Conservation (phyloP, 2,888 invertebrate genomes). For the Harpalus rubripes region DNA sequence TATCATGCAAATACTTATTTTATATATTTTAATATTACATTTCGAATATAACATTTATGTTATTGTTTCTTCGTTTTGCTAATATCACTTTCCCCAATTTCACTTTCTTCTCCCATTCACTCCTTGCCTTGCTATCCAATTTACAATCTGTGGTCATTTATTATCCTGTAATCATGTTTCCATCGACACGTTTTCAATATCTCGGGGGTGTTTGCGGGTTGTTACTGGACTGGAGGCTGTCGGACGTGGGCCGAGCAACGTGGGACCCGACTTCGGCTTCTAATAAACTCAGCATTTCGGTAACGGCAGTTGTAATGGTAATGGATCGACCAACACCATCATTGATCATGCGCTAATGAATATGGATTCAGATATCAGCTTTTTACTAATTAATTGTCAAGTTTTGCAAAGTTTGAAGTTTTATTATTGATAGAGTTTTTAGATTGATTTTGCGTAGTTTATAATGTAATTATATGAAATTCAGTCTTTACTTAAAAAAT, state of each 20-base stretch:
- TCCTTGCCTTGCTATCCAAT: neutral
- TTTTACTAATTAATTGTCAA: constrained; percentile 13
- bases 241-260: neutral
- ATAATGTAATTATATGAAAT: neutral
- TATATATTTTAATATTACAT: too few species aligned
- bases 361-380: constrained; percentile 12
- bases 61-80: too few species aligned
- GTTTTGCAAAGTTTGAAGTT: neutral
- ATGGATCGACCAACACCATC: constrained; percentile 17
- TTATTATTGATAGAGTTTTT: constrained; percentile 19
- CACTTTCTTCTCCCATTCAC: neutral
- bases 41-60: too few species aligned
- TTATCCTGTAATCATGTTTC: constrained; percentile 30
- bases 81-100: neutral
- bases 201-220: constrained; percentile 16
- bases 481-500: too few species aligned
- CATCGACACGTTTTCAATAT: constrained; percentile 49
- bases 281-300: constrained; percentile 35
- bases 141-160: constrained; percentile 26
- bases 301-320: neutral
- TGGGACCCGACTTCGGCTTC: constrained; percentile 20
- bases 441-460: neutral
- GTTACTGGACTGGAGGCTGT: neutral
- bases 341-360: constrained; percentile 38
- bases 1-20: too few species aligned